Percentiles rank a stretch among this genome's conserved stretches.
Evolutionary conservation across 2,888 invertebrate species (phyloP).

Genomic region (Ariolimax columbianus): DNA sequence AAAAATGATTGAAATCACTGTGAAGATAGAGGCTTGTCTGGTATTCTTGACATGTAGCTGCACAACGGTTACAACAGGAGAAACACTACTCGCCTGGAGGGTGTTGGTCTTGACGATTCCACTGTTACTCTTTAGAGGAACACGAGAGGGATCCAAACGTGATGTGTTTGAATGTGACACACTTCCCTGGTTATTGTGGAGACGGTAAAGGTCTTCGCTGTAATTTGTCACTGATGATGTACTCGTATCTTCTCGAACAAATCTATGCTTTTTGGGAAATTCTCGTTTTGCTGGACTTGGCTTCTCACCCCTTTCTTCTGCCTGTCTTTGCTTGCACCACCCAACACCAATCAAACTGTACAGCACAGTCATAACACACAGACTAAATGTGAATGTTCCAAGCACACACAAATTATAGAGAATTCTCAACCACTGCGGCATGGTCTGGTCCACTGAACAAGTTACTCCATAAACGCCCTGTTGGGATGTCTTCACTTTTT

Average conservation of each 20-base stretch:
- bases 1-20: conserved; percentile 65
- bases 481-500: conserved; percentile 55
- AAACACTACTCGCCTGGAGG: conserved; percentile 36
- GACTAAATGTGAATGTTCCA: conserved; percentile 59
- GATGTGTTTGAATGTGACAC: conserved; percentile 27
- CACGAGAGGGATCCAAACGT: conserved; percentile 46
- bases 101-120: conserved; percentile 42
- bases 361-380: conserved; percentile 60
- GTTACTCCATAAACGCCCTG: conserved; percentile 59
- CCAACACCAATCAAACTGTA: conserved; percentile 65
- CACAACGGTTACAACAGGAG: conserved; percentile 35
- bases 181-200: conserved; percentile 23
- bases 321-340: conserved; percentile 61
- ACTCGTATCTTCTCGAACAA: conserved; percentile 55
- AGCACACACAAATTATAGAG: conserved; percentile 64
- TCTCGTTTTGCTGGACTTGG: conserved; percentile 49
- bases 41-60: conserved; percentile 58
- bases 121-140: conserved; percentile 52
- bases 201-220: conserved; percentile 45
- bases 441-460: conserved; percentile 63
- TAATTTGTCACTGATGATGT: conserved; percentile 51
- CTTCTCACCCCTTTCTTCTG: conserved; percentile 62
- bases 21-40: conserved; percentile 66
- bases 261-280: conserved; percentile 56
- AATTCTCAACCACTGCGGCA: conserved; percentile 56